Evolutionary conservation across 2,113 vertebrate genomes (phyloP), one percentile per base, ranked within the genome.

Genomic region (Tupaia tana): DNA sequence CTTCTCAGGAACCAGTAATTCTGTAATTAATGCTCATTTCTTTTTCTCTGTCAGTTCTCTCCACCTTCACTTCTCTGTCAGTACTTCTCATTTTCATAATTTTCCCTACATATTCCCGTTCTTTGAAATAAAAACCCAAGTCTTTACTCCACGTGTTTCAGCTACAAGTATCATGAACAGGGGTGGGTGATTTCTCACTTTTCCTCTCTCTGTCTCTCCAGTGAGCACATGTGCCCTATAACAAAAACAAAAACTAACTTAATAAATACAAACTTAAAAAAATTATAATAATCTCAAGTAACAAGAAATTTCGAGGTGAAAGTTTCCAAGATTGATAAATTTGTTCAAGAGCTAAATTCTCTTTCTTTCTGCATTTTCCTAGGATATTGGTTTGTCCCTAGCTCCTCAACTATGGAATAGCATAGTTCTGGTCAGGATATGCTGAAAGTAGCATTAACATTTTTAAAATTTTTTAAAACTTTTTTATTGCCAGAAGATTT

Each of bases 61-160:
- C 1, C n/a, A 27, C 24, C 54, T 56, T 9, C 43, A 64, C 27
- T 75, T n/a, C 73, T 80, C 0, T 7, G n/a, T 14, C 20, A 78
- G 74, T 58, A 27, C 12, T 63, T 20, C 9, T 75, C 13, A 25
- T 59, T 84, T 85, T 7, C 78, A 91, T 94, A 80, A 70, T 58
- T 94, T 79, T 56, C 58, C 3, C 69, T 81, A 3, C 19, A 77
- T 52, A 78, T 90, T 71, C 27, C 27, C 27, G 29, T 54, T 91
- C 24, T 84, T 56, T 88, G 52, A 85, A 92, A 75, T 88, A 66
- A 94, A 93, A 64, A 58, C 19, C 59, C 5, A 78, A 64, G 16
- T 64, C 43, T 5, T 87, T 54, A 58, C 15, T 31, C 91, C 3
- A 78, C 15, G 27, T 16, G 66, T 90, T n/a, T 86, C 18, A 79